Evolutionary conservation across 2,113 vertebrate species (phyloP).

Genomic region (Oncorhynchus mykiss): DNA sequence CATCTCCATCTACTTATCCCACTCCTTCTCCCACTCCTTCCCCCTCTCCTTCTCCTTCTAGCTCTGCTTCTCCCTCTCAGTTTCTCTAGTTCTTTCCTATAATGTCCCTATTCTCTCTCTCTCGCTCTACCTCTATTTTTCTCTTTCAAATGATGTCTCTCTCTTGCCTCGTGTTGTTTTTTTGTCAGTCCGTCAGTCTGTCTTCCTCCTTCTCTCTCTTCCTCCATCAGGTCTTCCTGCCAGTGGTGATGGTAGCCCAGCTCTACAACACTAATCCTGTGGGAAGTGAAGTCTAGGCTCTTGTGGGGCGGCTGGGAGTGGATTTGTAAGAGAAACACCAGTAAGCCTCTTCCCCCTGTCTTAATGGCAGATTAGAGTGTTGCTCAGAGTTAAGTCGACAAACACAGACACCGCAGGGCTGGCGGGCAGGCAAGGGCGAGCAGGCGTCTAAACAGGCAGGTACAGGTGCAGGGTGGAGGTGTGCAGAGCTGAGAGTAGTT

Average conservation of each 20-base stretch:
- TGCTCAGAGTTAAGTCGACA: conserved; percentile 64
- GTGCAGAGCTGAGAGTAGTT: conserved; percentile 1
- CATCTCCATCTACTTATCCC: background rate
- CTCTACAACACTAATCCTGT: conserved; percentile 52
- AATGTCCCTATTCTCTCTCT: too few relatives aligned
- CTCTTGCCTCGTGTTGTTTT: background rate
- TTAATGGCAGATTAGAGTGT: conserved; percentile 72
- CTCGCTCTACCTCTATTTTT: too few relatives aligned
- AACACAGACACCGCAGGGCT: conserved; percentile 38
- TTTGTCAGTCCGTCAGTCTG: background rate
- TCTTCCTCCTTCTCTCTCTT: conserved; percentile 13
- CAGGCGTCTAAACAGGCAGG: conserved; percentile 46
- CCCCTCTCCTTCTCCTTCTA: too few relatives aligned
- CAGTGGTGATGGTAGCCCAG: background rate
- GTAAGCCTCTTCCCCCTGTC: conserved; percentile 63
- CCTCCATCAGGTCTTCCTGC: conserved; percentile 9
- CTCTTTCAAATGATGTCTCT: too few relatives aligned
- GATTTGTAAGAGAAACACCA: conserved; percentile 75
- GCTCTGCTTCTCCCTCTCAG: too few relatives aligned
- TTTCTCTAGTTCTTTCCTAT: too few relatives aligned
- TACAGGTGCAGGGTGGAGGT: conserved; percentile 63
- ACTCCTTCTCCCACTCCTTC: too few relatives aligned
- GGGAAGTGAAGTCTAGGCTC: conserved; percentile 56
- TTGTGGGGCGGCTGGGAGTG: conserved; percentile 60
- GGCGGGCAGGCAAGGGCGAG: too few relatives aligned